phyloP scores from a whole-genome alignment of 2,113 vertebrate genomes.

The Himantopus leucocephalus region DNA sequence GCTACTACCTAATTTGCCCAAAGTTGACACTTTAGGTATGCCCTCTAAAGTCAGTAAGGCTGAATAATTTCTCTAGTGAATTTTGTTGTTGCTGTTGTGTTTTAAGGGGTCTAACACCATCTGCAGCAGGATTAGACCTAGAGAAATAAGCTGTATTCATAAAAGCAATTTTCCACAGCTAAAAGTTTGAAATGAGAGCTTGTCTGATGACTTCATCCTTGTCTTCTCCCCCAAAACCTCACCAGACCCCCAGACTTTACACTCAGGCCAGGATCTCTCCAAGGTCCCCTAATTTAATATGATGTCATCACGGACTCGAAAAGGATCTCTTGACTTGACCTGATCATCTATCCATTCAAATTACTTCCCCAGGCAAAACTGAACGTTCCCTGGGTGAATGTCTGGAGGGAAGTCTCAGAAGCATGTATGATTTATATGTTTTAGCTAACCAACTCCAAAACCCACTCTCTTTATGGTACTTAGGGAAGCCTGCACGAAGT shows the following conservation, averaged over 20 bases:
- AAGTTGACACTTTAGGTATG: neutral
- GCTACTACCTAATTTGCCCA: neutral
- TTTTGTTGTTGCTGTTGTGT: neutral
- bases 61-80: neutral
- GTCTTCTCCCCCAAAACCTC: neutral
- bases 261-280: neutral
- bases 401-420: neutral
- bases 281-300: neutral
- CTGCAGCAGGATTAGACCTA: neutral
- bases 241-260: neutral
- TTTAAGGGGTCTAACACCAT: neutral
- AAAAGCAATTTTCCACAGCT: neutral
- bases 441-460: neutral
- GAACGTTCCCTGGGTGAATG: neutral
- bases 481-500: neutral
- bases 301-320: neutral
- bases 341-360: neutral
- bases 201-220: slow-evolving; percentile 6
- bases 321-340: neutral
- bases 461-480: neutral
- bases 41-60: neutral
- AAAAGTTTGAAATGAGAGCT: neutral
- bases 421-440: neutral
- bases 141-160: neutral
- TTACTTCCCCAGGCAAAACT: slow-evolving; percentile 5